Evolutionary conservation across 2,888 invertebrate genomes (phyloP).

Genomic region (Xanthorhoe spadicearia): DNA sequence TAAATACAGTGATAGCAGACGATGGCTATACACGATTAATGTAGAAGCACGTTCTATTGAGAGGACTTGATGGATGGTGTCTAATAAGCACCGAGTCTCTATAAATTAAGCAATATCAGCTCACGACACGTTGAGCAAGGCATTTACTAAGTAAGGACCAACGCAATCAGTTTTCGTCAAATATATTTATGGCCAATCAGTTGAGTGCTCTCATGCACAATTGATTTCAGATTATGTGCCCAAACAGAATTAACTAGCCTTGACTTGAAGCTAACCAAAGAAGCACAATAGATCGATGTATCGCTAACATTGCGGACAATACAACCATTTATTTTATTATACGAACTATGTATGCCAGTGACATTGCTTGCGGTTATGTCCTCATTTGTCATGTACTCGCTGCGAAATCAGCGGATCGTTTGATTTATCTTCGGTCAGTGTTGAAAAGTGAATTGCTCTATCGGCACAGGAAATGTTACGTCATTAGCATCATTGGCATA

Average conservation of each 20-base stretch:
- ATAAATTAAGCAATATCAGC: conserved; percentile 22
- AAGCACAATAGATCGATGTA: conserved; percentile 51
- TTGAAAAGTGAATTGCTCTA: conserved; percentile 17
- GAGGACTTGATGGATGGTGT: conserved; percentile 17
- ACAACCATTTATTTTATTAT: conserved; percentile 36
- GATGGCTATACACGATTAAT: conserved; percentile 11
- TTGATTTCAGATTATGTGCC: conserved; percentile 60
- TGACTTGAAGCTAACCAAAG: conserved; percentile 60
- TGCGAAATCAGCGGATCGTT: conserved; percentile 10
- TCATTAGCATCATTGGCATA: conserved; percentile 16
- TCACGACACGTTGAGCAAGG: conserved; percentile 16
- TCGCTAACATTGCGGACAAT: conserved; percentile 29
- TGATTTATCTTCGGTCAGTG: conserved; percentile 21
- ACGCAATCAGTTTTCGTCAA: conserved; percentile 18
- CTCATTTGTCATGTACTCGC: conserved; percentile 28
- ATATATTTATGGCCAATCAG: conserved; percentile 25
- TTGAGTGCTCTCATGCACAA: conserved; percentile 41
- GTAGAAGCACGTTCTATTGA: conserved; percentile 8
- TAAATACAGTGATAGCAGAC: conserved; percentile 24
- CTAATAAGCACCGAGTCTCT: conserved; percentile 20
- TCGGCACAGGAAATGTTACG: conserved; percentile 18
- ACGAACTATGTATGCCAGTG: conserved; percentile 29
- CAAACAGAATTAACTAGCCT: conserved; percentile 63
- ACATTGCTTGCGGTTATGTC: conserved; percentile 32
- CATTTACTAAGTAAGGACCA: conserved; percentile 17